These are phyloP conservation scores for Prunella himalayana DNA, from an alignment of 2,113 vertebrate genomes.

Conservation along the genomic window DNA sequence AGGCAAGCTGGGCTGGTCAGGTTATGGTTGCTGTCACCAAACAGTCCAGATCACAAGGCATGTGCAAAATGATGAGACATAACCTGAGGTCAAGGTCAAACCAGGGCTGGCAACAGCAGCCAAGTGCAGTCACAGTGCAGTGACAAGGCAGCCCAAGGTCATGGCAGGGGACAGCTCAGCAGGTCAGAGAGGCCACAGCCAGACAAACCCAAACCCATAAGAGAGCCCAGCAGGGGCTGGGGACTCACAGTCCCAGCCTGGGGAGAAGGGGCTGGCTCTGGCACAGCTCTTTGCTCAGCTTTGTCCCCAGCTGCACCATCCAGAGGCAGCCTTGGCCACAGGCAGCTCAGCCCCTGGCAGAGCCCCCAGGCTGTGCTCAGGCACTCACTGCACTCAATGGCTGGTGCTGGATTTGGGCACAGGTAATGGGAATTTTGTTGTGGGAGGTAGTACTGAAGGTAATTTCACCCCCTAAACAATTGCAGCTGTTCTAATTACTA, in stretches of 20 bases:
- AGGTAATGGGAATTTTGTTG: background rate
- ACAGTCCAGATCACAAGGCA: too few relatives aligned
- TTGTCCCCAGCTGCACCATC: background rate
- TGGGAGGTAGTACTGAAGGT: too few relatives aligned
- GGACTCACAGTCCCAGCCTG: background rate
- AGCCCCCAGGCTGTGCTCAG: rapidly evolving
- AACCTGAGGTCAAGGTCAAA: background rate
- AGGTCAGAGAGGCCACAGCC: background rate
- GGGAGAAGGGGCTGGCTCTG: background rate
- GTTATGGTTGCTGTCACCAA: background rate
- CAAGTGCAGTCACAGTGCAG: background rate
- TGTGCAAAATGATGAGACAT: background rate
- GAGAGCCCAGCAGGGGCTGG: background rate
- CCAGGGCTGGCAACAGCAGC: background rate
- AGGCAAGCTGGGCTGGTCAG: background rate
- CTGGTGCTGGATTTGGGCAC: background rate
- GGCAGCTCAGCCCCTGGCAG: background rate
- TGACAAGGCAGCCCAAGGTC: too few relatives aligned
- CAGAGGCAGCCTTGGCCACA: background rate
- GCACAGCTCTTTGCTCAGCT: background rate
- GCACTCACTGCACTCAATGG: background rate
- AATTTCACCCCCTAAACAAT: too few relatives aligned
- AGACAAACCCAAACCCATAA: background rate
- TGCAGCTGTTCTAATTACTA: too few relatives aligned
- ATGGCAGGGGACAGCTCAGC: background rate